Conservation (phyloP, 2,888 invertebrate species). For the Orthosia gracilis region DNA sequence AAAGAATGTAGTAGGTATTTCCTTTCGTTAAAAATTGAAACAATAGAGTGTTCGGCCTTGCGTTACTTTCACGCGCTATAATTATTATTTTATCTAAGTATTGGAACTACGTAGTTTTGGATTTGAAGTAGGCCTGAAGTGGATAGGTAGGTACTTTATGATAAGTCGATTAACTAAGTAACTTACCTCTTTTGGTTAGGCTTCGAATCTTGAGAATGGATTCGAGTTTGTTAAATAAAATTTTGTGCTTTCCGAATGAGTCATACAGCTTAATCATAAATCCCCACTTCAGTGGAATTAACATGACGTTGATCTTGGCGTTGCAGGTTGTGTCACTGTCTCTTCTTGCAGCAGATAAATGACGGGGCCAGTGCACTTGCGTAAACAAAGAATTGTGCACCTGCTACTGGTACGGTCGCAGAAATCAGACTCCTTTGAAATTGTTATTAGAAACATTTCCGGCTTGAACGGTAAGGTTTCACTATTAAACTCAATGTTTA, state of each 20-base stretch:
- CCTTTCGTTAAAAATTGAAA: constrained; percentile 1
- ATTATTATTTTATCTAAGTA: constrained; percentile 7
- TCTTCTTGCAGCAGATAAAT: constrained; percentile 5
- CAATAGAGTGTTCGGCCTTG: constrained; percentile 19
- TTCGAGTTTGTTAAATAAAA: background rate
- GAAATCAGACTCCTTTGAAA: background rate
- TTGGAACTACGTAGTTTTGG: background rate
- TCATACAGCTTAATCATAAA: constrained; percentile 17
- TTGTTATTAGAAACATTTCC: background rate
- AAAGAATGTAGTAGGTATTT: constrained; percentile 5
- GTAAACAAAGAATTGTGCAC: background rate
- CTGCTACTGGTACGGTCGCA: background rate
- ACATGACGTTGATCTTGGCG: background rate
- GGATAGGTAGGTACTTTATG: background rate
- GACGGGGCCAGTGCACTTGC: background rate
- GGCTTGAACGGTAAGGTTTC: constrained; percentile 22
- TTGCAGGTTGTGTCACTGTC: constrained; percentile 3
- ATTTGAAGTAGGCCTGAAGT: background rate
- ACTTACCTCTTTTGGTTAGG: background rate
- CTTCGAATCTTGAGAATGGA: constrained; percentile 13
- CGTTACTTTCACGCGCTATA: constrained; percentile 37
- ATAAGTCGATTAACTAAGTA: background rate
- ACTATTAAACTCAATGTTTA: constrained; percentile 25
- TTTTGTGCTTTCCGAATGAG: constrained; percentile 2
- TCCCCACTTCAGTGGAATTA: background rate